These are phyloP conservation scores for Aramus guarauna DNA, from an alignment of 2,113 vertebrate genomes.

Conservation along the genomic window DNA sequence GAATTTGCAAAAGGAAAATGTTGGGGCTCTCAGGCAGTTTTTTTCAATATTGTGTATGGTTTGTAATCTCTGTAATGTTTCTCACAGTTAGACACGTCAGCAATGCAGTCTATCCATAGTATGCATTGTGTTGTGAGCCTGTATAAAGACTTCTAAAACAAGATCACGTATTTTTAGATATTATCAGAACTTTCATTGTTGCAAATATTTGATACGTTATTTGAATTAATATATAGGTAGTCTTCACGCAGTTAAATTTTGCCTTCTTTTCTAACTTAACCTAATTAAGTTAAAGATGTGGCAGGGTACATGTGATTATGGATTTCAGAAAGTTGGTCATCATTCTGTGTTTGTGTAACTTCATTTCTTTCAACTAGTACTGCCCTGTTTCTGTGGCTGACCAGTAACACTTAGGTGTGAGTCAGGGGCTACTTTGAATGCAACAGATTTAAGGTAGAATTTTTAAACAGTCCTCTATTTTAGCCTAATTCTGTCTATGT, in stretches of 20 bases:
- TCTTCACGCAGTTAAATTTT: neutral
- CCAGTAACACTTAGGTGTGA: accelerated
- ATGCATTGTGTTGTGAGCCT: neutral
- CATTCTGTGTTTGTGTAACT: neutral
- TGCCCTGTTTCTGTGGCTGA: neutral
- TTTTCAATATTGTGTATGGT: neutral
- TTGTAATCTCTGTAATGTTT: neutral
- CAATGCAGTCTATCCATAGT: neutral
- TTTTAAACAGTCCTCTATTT: neutral
- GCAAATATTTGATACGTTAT: neutral
- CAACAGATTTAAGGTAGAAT: neutral
- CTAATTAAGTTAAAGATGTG: neutral
- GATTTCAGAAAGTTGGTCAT: neutral
- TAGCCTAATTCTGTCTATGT: neutral
- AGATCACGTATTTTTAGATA: neutral
- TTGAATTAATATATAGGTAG: neutral
- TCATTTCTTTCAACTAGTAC: neutral
- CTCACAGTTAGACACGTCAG: neutral
- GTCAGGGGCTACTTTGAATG: neutral
- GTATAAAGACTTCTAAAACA: neutral
- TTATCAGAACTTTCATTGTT: neutral
- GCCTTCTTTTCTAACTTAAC: neutral
- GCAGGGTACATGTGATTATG: neutral
- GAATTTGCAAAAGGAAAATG: neutral
- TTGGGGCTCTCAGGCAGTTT: neutral